Percentiles rank a stretch among this genome's conserved stretches.
These are phyloP conservation scores for Drosophila flavopinicola DNA, from an alignment of 2,888 invertebrate species.

Conservation along the genomic window DNA sequence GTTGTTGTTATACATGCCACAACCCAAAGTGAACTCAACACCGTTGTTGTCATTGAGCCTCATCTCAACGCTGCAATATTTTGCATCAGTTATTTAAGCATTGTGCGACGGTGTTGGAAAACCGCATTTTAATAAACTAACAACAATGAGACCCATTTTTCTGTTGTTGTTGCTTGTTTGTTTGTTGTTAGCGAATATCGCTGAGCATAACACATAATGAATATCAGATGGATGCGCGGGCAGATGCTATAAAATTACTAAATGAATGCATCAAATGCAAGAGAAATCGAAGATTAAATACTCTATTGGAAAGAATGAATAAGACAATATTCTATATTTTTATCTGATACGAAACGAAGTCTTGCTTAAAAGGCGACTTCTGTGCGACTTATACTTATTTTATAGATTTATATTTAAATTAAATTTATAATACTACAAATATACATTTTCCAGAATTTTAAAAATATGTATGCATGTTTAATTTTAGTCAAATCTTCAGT, in stretches of 20 bases:
- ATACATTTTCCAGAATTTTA: no score
- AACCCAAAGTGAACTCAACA: conserved; percentile 59
- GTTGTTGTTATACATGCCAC: conserved; percentile 14
- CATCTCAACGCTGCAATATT: conserved; percentile 45
- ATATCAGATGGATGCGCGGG: not conserved
- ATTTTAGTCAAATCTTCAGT: no score
- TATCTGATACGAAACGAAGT: no score
- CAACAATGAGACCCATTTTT: conserved; percentile 34
- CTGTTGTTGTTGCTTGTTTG: conserved; percentile 5
- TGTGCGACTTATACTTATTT: no score
- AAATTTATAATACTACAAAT: no score
- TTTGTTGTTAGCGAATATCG: conserved; percentile 48
- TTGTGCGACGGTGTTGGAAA: conserved; percentile 65
- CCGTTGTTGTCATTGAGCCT: conserved; percentile 70
- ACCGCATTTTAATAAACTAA: conserved; percentile 72
- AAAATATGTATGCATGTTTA: no score
- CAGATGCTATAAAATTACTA: conserved; percentile 22
- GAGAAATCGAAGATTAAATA: not conserved
- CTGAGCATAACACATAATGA: conserved; percentile 31
- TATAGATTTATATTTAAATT: no score
- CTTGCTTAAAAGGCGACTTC: no score
- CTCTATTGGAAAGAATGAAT: conserved; percentile 1
- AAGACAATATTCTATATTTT: no score
- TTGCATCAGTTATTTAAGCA: conserved; percentile 75
- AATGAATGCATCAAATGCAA: not conserved